Evolutionary conservation across 2,113 vertebrate species (phyloP), one percentile per base, ranked within the genome.

Genomic region (Otocyon megalotis): DNA sequence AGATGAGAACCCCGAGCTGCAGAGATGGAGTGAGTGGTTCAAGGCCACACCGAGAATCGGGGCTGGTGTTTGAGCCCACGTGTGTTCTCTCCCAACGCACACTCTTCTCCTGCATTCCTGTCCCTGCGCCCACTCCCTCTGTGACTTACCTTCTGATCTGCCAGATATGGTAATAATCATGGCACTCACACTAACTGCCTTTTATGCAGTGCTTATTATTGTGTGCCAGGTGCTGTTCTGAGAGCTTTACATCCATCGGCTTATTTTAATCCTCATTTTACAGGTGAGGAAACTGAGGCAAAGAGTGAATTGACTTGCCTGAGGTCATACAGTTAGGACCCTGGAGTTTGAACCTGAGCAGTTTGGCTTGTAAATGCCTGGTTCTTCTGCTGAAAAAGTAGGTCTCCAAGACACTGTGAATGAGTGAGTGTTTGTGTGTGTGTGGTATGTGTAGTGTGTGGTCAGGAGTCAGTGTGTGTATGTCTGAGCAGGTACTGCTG

Each of bases 51-150:
- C 0, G 10, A 54, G 87, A 11, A 26, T 24, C 48, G 14, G 12
- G 69, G 4, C 3, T 0, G 9, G 16, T 7, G 65, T 50, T 14
- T 13, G 43, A 54, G 65, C 54, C 28, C n/a, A 35, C 7, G 20
- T 5, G 37, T 28, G 16, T 37, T 54, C 24, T 76, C 22, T 37
- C n/a, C 26, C 43, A 8, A n/a, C n/a, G 74, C 0, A 0, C 24
- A 11, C 12, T 5, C 30, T 43, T 28, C 50, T 72, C 48, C 62
- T 32, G n/a, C 22, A 0, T 48, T 50, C 24, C 28, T 9, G 10
- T 37, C 58, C 48, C n/a, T 28, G 53, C 0, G 7, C n/a, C 0
- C 0, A 4, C 6, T 77, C 6, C 5, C 67, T 9, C 32, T 12
- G 24, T 10, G 79, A 67, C 54, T 50, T 54, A 16, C 62, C 54